phyloP scores from a whole-genome alignment of 2,797 vertebrate genomes.

The Oophaga sylvatica region DNA sequence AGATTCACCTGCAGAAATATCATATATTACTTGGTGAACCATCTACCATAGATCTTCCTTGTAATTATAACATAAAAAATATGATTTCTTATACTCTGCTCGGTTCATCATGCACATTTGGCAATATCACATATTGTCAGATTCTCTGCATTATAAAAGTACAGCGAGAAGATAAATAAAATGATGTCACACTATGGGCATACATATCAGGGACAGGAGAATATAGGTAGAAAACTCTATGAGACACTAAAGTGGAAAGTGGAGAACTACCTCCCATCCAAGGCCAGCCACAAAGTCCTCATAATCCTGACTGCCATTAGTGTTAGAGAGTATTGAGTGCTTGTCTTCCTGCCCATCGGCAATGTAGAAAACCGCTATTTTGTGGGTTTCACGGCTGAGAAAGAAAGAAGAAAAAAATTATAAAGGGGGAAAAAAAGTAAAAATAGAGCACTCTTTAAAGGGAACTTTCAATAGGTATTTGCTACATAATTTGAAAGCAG shows the following conservation, averaged over 20 bases:
- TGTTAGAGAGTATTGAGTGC: slow-evolving; percentile 97
- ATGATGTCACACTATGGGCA: no score
- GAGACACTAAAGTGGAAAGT: not conserved
- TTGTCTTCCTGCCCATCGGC: slow-evolving; percentile 99
- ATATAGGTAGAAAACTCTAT: not conserved
- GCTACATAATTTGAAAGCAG: no score
- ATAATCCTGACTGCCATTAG: slow-evolving; percentile 93
- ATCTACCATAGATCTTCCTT: not conserved
- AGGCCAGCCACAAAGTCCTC: slow-evolving; percentile 98
- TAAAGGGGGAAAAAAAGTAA: not conserved
- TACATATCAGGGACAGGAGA: no score
- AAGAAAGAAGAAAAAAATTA: slow-evolving; percentile 60
- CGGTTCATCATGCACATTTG: not conserved
- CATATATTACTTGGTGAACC: not conserved
- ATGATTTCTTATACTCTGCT: no score
- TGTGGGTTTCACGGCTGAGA: slow-evolving; percentile 94
- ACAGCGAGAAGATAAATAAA: no score
- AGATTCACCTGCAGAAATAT: slow-evolving; percentile 86
- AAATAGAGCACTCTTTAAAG: no score
- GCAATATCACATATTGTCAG: no score
- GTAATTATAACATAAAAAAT: not conserved
- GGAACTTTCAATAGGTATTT: no score
- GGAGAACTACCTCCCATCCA: slow-evolving; percentile 92
- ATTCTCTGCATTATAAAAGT: no score
- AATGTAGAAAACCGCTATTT: slow-evolving; percentile 98